These are phyloP conservation scores for Crotalus horridus DNA, from an alignment of 2,113 vertebrate genomes.

Conservation along the genomic window DNA sequence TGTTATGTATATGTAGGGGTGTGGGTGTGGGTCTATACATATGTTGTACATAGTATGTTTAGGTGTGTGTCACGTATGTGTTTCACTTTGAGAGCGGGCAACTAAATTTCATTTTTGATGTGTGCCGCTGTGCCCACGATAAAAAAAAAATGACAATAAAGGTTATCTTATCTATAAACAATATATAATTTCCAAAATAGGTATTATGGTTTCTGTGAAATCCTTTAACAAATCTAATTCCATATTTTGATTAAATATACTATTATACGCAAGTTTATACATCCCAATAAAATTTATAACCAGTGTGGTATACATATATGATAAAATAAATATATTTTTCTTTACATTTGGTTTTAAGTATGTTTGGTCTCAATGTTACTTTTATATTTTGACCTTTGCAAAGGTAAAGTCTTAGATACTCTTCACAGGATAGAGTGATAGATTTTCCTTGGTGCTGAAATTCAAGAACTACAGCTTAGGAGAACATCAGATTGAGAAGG, in stretches of 20 bases:
- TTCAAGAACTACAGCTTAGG: neutral
- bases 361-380: neutral
- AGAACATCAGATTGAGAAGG: neutral
- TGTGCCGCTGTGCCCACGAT: no score
- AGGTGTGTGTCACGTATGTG: no score
- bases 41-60: no score
- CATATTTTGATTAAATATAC: neutral
- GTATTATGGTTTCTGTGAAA: neutral
- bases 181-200: neutral
- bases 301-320: neutral
- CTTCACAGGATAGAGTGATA: neutral
- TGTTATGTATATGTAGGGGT: no score
- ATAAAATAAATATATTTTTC: neutral
- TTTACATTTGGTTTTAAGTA: neutral
- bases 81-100: no score
- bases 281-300: neutral
- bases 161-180: neutral
- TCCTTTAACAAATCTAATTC: neutral
- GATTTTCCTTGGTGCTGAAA: neutral
- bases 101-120: no score
- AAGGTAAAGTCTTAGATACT: neutral
- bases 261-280: neutral
- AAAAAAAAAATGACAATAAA: no score
- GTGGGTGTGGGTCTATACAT: no score
- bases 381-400: neutral